These are phyloP conservation scores for Grantiella picta DNA, from an alignment of 2,113 vertebrate genomes.

Conservation along the genomic window DNA sequence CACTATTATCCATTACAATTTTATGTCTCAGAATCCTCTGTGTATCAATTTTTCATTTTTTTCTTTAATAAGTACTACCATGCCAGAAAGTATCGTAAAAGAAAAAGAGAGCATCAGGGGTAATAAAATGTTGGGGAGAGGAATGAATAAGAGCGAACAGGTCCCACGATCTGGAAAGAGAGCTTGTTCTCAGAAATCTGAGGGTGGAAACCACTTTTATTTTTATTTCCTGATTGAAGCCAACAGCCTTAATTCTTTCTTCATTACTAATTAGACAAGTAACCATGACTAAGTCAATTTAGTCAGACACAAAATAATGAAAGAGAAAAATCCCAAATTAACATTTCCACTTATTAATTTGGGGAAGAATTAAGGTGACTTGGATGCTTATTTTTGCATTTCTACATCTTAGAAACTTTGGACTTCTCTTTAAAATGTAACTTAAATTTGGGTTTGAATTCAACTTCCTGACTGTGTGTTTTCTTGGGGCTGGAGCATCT, in stretches of 20 bases:
- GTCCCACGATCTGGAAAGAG: fast-evolving
- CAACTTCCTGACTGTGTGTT: neutral
- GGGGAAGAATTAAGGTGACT: neutral
- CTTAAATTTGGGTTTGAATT: neutral
- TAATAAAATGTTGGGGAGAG: neutral
- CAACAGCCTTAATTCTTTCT: neutral
- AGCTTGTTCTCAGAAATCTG: neutral
- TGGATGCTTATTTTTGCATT: neutral
- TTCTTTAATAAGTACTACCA: neutral
- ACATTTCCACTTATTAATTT: neutral
- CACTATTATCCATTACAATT: neutral
- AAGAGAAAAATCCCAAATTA: neutral
- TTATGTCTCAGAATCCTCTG: neutral
- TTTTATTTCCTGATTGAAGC: neutral
- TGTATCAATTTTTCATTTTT: neutral
- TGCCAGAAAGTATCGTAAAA: neutral
- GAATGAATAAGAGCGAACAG: neutral
- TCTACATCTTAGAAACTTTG: neutral
- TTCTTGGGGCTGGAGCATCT: neutral
- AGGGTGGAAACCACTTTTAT: neutral
- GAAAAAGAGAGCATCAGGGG: neutral
- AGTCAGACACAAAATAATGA: neutral
- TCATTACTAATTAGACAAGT: neutral
- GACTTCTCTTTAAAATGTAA: neutral
- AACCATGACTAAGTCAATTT: neutral